These are phyloP conservation scores for Danio aesculapii DNA, from an alignment of 2,797 vertebrate species.

Conservation along the genomic window DNA sequence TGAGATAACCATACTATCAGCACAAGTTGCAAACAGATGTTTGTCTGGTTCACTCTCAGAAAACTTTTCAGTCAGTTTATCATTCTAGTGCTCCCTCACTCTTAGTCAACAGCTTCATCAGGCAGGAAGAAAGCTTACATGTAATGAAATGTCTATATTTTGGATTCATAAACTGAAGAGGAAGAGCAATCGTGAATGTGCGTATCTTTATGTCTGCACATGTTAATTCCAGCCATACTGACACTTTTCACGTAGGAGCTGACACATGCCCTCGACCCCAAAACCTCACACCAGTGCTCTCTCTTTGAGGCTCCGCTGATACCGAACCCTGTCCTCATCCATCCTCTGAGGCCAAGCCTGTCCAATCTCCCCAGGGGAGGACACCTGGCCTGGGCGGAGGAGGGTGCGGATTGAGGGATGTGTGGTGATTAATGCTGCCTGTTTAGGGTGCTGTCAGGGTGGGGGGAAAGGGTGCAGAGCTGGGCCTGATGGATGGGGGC, in stretches of 20 bases:
- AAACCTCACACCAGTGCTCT: slow-evolving; percentile 36
- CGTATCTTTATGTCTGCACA: not conserved
- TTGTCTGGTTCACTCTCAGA: slow-evolving; percentile 66
- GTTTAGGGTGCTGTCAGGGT: slow-evolving; percentile 90
- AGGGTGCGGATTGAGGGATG: slow-evolving; percentile 62
- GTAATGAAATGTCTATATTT: not conserved
- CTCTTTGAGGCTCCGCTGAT: slow-evolving; percentile 40
- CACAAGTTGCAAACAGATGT: slow-evolving; percentile 55
- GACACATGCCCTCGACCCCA: slow-evolving; percentile 14
- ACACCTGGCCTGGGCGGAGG: slow-evolving; percentile 83
- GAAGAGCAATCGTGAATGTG: not conserved
- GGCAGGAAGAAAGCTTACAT: not conserved
- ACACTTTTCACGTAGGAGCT: slow-evolving; percentile 19
- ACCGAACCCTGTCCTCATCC: slow-evolving; percentile 38
- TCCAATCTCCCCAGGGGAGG: slow-evolving; percentile 54
- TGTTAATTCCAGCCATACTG: not conserved
- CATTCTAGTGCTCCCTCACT: not conserved
- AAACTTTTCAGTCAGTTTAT: not conserved
- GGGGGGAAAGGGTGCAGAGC: slow-evolving; percentile 85
- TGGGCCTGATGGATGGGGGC: slow-evolving; percentile 89
- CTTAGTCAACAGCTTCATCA: not conserved
- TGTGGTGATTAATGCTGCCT: slow-evolving; percentile 94
- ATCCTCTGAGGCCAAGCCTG: slow-evolving; percentile 60
- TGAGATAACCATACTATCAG: slow-evolving; percentile 27
- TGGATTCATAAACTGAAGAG: not conserved